Evolutionary conservation across 2,113 vertebrate species (phyloP).

Genomic region (Hylia prasina): DNA sequence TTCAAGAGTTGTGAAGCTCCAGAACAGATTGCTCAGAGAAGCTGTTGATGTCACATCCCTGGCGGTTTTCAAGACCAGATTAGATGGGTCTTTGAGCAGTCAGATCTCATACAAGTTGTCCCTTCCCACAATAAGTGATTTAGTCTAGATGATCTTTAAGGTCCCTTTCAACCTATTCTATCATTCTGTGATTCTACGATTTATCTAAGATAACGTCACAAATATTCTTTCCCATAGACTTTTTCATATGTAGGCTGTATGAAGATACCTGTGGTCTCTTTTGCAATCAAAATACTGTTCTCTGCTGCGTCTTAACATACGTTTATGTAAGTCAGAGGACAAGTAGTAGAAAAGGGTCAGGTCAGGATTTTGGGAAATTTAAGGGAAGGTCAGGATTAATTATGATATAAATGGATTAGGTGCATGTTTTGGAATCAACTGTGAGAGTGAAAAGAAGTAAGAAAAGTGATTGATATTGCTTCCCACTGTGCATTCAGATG

Average conservation of each 20-base stretch:
- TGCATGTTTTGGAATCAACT: neutral
- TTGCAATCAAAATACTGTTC: neutral
- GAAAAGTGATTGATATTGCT: slow-evolving; percentile 6
- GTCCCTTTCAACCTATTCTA: neutral
- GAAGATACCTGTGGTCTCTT: neutral
- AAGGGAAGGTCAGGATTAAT: neutral
- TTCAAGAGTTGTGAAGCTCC: neutral
- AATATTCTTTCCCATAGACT: neutral
- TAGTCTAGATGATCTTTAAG: neutral
- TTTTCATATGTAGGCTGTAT: neutral
- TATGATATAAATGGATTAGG: neutral
- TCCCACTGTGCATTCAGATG: neutral
- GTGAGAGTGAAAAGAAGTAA: neutral
- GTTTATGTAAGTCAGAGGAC: neutral
- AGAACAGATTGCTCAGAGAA: neutral
- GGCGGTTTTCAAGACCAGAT: neutral
- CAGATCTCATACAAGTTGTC: neutral
- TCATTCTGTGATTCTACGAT: neutral
- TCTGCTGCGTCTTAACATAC: neutral
- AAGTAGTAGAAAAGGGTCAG: neutral
- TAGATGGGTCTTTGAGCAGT: neutral
- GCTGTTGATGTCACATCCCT: neutral
- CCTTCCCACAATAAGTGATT: accelerated
- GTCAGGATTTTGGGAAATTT: neutral
- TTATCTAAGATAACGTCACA: neutral